Percentiles rank a stretch among this genome's conserved stretches.
Conservation (phyloP, 2,113 vertebrate genomes). For the Microcebus lehilahytsara region DNA sequence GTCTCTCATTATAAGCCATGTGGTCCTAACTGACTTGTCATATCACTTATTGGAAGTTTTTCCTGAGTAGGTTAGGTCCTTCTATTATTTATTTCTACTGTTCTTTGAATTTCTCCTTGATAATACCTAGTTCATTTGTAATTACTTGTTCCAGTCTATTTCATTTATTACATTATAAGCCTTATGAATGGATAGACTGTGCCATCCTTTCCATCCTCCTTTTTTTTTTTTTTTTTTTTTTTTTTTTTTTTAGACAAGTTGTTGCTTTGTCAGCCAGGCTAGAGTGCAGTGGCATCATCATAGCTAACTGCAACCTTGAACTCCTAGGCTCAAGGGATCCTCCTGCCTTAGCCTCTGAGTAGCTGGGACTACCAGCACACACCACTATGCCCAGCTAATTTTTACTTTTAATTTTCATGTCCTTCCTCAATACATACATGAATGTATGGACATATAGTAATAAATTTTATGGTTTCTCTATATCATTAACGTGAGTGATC, state of each 20-base stretch:
- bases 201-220: background rate
- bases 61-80: background rate
- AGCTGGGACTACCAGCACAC: too few relatives aligned
- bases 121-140: background rate
- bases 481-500: background rate
- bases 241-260: too few relatives aligned
- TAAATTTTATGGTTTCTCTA: conserved; percentile 24
- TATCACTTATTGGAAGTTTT: background rate
- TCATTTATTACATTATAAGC: background rate
- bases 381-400: too few relatives aligned
- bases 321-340: too few relatives aligned
- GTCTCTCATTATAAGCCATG: too few relatives aligned
- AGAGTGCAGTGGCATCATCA: too few relatives aligned
- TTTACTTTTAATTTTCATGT: conserved; percentile 29
- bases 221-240: background rate
- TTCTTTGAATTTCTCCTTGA: background rate
- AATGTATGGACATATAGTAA: background rate
- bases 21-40: accelerated
- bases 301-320: too few relatives aligned
- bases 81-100: background rate
- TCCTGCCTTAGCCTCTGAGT: too few relatives aligned
- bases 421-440: background rate
- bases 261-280: too few relatives aligned
- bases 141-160: background rate
- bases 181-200: background rate